These are phyloP conservation scores for Pachycephala philippinensis DNA, from an alignment of 2,113 vertebrate species.

Conservation along the genomic window DNA sequence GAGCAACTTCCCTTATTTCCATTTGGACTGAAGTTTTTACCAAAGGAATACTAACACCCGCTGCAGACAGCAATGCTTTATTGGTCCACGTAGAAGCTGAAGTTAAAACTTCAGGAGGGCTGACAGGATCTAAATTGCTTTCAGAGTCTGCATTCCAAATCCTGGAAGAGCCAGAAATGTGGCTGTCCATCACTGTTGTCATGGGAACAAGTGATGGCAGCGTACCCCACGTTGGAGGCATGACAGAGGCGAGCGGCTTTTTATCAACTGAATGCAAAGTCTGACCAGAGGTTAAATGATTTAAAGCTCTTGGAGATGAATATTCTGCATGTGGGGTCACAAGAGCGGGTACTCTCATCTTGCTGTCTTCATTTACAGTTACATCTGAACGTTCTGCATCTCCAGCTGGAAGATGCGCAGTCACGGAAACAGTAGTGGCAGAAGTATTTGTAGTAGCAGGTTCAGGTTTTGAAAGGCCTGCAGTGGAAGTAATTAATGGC, in stretches of 20 bases:
- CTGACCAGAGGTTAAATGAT: not conserved
- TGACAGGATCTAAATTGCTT: not conserved
- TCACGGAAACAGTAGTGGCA: not conserved
- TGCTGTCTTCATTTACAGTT: not conserved
- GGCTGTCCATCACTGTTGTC: not conserved
- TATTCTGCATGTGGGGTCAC: not conserved
- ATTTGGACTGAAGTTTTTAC: not conserved
- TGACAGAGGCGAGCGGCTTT: not conserved
- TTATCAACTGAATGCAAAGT: not conserved
- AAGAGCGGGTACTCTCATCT: not conserved
- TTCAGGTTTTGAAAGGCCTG: not conserved
- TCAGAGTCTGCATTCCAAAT: not conserved
- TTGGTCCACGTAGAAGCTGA: not conserved
- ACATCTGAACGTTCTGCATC: not conserved
- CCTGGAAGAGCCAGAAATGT: not conserved
- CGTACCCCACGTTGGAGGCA: not conserved
- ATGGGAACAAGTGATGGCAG: not conserved
- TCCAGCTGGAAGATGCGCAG: not conserved
- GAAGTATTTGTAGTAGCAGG: not conserved
- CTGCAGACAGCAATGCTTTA: not conserved
- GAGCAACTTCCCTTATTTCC: not conserved
- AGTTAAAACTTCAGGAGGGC: not conserved
- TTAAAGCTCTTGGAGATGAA: not conserved
- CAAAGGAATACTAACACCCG: not conserved
- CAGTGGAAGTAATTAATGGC: not conserved